Evolutionary conservation across 1,140 invertebrate genomes (phyloP).

Genomic region (Pygmarrhopalites habei): DNA sequence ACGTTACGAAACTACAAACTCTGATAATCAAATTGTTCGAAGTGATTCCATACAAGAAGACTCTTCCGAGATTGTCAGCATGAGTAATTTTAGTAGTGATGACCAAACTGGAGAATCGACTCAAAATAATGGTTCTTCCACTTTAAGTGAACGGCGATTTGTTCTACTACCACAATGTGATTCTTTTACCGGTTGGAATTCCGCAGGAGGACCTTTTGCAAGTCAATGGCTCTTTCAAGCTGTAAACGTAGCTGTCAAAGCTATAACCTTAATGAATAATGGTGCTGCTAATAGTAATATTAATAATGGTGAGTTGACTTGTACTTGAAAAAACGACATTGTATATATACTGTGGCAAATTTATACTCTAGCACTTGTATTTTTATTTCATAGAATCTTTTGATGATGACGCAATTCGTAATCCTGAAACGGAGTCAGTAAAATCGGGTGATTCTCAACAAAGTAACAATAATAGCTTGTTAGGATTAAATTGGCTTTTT

Average conservation of each 20-base stretch:
- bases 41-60: neutral
- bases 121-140: neutral
- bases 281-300: constrained; percentile 3
- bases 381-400: neutral
- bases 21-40: neutral
- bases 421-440: constrained; percentile 28
- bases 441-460: constrained; percentile 34
- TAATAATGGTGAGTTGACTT: too few relatives aligned
- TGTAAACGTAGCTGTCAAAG: constrained; percentile 33
- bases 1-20: neutral
- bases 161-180: constrained; percentile 28
- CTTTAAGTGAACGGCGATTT: constrained; percentile 18
- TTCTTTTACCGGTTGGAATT: constrained; percentile 31
- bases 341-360: neutral
- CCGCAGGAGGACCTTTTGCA: constrained; percentile 29
- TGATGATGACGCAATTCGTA: neutral
- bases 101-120: neutral
- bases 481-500: constrained; percentile 51
- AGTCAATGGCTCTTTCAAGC: constrained; percentile 37
- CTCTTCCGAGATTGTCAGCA: neutral
- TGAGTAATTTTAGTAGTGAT: neutral
- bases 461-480: constrained; percentile 23
- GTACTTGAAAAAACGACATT: too few relatives aligned
- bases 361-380: neutral
- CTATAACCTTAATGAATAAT: constrained; percentile 12